Evolutionary conservation across 2,888 invertebrate species (phyloP), one percentile per base, ranked within the genome.

Genomic region (Cyclophora punctaria): DNA sequence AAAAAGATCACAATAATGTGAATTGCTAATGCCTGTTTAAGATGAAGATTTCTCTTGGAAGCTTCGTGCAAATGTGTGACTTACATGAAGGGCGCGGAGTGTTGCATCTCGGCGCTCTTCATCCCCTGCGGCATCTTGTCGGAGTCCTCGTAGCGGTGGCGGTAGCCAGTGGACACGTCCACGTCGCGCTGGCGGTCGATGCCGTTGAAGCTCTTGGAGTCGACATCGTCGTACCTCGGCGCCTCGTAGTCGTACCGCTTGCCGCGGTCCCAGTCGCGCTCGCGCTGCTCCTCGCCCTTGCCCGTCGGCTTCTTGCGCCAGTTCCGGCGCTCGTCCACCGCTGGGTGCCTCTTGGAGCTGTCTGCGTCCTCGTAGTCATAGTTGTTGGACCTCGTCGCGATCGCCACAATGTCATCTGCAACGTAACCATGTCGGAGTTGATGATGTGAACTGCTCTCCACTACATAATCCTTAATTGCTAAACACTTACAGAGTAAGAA

Each of bases 361-460:
- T 83, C 80, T 5, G 64, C 48, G 44, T 87, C 85, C 2, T 83
- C 83, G 52, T 86, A 84, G 55, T 87, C 86, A 52, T 78, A 85
- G 62, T 62, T 70, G 49, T 63, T 72, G 35, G 67, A 53, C 63
- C 78, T 71, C 7, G 70, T 72, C 41, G 74, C 77, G 41, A 67
- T 63, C 34, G 74, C 70, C 51, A 83, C 59, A 50, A 84, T 63
- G 62, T 86, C 75, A 73, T 86, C 86, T 86, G 74, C 41, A 78
- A 81, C 57, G 60, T 59, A 58, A 63, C 56, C 49, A 51, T 48
- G 45, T 48, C 47, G 44, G 20, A 20, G 20, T 51, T 60, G 49
- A 51, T 61, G 55, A 58, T 52, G 52, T 50, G 47, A 47, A 49
- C 48, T 41, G 41, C 48, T 58, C 53, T 47, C 48, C 52, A 51